These are phyloP conservation scores for Agriopis leucophaearia DNA, from an alignment of 2,888 invertebrate genomes.

Conservation along the genomic window DNA sequence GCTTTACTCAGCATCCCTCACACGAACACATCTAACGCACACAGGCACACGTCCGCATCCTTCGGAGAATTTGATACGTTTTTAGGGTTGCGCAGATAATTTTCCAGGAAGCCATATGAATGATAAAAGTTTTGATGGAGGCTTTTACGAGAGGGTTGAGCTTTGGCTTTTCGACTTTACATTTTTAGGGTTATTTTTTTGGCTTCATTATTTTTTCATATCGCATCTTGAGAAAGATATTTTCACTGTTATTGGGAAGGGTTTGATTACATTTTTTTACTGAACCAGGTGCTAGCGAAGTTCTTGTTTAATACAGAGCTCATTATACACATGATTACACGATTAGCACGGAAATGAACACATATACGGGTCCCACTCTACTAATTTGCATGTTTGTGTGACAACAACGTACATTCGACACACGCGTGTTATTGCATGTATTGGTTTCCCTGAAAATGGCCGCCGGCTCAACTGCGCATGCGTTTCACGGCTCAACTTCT, in stretches of 20 bases:
- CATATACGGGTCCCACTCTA: constrained; percentile 6
- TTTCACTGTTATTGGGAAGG: neutral
- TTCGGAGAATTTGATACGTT: constrained; percentile 62
- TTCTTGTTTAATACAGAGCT: neutral
- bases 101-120: constrained; percentile 37
- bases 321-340: neutral
- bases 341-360: neutral
- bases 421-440: constrained; percentile 52
- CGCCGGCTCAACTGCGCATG: constrained; percentile 71
- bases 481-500: constrained; percentile 49
- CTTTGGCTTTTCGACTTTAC: constrained; percentile 23
- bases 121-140: constrained; percentile 34
- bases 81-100: constrained; percentile 38
- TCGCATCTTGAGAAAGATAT: constrained; percentile 8
- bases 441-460: constrained; percentile 80
- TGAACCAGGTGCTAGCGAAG: neutral
- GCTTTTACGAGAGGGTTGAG: constrained; percentile 31
- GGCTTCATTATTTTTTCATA: constrained; percentile 31
- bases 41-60: constrained; percentile 51
- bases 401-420: constrained; percentile 36
- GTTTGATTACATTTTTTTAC: constrained; percentile 5
- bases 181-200: constrained; percentile 21
- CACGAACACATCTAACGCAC: constrained; percentile 59
- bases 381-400: constrained; percentile 29
- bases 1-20: constrained; percentile 76